phyloP scores from a whole-genome alignment of 2,888 invertebrate genomes.

The Diarsia dahlii region DNA sequence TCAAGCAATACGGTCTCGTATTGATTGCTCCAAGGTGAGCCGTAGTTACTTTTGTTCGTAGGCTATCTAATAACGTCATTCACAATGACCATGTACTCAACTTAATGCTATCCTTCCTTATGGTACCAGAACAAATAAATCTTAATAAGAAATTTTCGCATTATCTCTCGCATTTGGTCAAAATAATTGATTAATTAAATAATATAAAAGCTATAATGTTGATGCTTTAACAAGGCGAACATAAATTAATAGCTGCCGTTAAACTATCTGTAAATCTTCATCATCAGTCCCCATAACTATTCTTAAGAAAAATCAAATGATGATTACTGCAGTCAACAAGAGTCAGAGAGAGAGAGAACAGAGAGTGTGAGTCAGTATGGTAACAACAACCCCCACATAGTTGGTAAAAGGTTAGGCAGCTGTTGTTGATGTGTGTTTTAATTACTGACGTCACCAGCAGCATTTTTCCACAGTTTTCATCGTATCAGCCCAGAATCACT shows the following conservation, averaged over 20 bases:
- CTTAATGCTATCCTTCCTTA: slow-evolving; percentile 30
- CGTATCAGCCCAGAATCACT: too few species aligned
- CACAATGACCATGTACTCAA: slow-evolving; percentile 22
- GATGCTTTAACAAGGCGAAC: neutral
- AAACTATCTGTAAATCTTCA: neutral
- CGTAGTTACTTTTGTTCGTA: slow-evolving; percentile 18
- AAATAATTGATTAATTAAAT: neutral
- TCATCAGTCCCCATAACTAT: neutral
- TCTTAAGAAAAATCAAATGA: neutral
- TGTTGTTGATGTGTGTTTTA: too few species aligned
- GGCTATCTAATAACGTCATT: slow-evolving; percentile 16
- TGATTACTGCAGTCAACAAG: neutral
- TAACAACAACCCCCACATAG: too few species aligned
- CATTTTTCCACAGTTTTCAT: neutral
- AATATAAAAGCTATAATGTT: neutral
- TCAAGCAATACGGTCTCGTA: neutral
- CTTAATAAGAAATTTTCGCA: neutral
- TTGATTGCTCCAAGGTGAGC: slow-evolving; percentile 43
- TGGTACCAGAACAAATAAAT: neutral
- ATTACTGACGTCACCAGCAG: neutral
- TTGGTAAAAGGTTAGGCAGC: too few species aligned
- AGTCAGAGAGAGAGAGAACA: too few species aligned
- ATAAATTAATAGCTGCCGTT: neutral
- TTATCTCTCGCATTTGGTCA: neutral
- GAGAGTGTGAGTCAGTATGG: too few species aligned